phyloP scores from a whole-genome alignment of 2,797 vertebrate genomes.

The Chaunax sp. region DNA sequence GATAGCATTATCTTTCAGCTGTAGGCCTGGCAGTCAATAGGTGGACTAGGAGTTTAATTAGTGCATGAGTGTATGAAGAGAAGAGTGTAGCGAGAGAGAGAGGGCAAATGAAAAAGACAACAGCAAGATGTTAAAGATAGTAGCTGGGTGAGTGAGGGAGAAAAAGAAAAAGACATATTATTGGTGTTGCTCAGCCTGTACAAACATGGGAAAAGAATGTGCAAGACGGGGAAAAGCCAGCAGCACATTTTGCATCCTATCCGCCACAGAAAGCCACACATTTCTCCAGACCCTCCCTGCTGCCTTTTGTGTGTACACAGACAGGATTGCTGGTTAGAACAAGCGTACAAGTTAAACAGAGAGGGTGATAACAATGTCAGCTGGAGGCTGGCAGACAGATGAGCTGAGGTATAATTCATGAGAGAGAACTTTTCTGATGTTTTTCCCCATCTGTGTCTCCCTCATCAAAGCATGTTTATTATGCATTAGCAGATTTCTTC shows the following conservation, averaged over 20 bases:
- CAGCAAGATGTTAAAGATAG: slow-evolving; percentile 29
- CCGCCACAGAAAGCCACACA: neutral
- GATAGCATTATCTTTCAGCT: slow-evolving; percentile 72
- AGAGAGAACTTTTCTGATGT: too few relatives aligned
- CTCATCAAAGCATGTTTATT: too few relatives aligned
- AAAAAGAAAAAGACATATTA: slow-evolving; percentile 4
- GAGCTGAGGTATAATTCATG: too few relatives aligned
- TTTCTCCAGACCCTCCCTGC: slow-evolving; percentile 1
- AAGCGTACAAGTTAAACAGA: neutral
- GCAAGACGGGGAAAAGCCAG: neutral
- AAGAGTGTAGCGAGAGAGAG: slow-evolving; percentile 20
- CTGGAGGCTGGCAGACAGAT: too few relatives aligned
- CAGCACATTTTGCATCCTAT: neutral
- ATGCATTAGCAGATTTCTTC: too few relatives aligned
- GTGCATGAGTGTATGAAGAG: slow-evolving; percentile 16
- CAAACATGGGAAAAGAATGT: slow-evolving; percentile 10
- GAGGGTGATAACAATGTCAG: neutral
- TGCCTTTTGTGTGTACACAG: neutral
- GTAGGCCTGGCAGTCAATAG: slow-evolving; percentile 59
- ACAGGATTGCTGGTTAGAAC: too few relatives aligned
- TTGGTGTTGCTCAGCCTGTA: neutral
- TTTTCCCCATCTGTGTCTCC: too few relatives aligned
- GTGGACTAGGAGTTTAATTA: slow-evolving; percentile 65
- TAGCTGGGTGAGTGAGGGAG: slow-evolving; percentile 9
- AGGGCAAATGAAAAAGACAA: slow-evolving; percentile 38